phyloP scores from a whole-genome alignment of 2,888 invertebrate genomes.

The Cyaniris semiargus region DNA sequence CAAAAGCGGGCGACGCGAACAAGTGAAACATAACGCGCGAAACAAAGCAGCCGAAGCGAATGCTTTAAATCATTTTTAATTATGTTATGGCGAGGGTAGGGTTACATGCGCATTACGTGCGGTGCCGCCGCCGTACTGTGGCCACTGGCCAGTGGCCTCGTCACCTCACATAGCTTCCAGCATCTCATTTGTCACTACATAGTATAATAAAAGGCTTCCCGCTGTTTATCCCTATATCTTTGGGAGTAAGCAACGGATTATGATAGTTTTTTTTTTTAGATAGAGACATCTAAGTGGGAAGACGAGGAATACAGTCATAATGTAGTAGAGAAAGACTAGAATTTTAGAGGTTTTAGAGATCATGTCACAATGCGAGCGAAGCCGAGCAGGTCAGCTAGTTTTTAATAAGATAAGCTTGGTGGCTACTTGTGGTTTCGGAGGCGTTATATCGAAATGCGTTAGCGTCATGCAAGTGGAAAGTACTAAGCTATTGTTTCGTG shows the following conservation, averaged over 20 bases:
- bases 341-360: no score
- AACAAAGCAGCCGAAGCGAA: conserved; percentile 81
- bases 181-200: background rate
- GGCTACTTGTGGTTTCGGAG: no score
- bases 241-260: background rate
- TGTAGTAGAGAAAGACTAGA: no score
- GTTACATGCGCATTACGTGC: conserved; percentile 50
- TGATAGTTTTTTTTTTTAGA: background rate
- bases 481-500: no score
- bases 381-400: no score
- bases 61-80: conserved; percentile 81
- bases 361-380: no score
- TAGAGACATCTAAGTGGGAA: no score
- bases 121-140: background rate
- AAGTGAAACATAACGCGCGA: conserved; percentile 81
- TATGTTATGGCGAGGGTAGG: conserved; percentile 78
- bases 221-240: background rate
- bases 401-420: no score
- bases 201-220: background rate
- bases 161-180: conserved; percentile 8
- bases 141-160: background rate
- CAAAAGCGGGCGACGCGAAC: conserved; percentile 75
- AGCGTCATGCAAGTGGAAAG: no score
- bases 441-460: no score
- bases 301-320: no score